These are phyloP conservation scores for Sialia sialis DNA, from an alignment of 2,113 vertebrate genomes.

Conservation along the genomic window DNA sequence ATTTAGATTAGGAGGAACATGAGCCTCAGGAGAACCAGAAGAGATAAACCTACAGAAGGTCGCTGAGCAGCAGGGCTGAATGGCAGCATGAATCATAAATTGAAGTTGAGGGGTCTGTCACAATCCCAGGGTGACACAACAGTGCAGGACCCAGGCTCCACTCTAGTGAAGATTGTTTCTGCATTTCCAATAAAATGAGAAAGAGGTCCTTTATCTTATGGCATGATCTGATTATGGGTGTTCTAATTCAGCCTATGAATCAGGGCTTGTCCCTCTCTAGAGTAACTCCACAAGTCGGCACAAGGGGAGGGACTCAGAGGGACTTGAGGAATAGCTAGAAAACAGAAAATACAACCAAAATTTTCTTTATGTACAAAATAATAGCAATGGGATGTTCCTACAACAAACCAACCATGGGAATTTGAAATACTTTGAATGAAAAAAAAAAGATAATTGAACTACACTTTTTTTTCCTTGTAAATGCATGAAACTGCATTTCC, in stretches of 20 bases:
- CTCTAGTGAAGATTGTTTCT: neutral
- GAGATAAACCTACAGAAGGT: neutral
- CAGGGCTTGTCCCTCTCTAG: neutral
- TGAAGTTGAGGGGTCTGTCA: neutral
- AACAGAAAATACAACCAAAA: neutral
- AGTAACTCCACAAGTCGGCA: neutral
- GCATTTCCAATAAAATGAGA: neutral
- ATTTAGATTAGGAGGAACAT: accelerated
- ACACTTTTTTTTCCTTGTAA: neutral
- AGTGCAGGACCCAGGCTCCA: neutral
- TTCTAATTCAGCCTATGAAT: neutral
- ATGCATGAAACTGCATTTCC: neutral
- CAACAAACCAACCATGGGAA: neutral
- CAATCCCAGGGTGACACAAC: neutral
- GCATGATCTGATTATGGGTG: neutral
- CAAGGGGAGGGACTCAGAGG: neutral
- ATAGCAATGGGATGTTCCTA: neutral
- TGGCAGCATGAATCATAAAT: neutral
- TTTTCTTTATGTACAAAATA: neutral
- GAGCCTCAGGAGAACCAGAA: neutral
- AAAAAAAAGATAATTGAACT: neutral
- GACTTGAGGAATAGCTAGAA: neutral
- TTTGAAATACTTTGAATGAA: neutral
- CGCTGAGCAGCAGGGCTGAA: neutral
- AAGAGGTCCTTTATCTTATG: neutral